phyloP scores from a whole-genome alignment of 2,888 invertebrate genomes.

The Agrilus cyanescens region DNA sequence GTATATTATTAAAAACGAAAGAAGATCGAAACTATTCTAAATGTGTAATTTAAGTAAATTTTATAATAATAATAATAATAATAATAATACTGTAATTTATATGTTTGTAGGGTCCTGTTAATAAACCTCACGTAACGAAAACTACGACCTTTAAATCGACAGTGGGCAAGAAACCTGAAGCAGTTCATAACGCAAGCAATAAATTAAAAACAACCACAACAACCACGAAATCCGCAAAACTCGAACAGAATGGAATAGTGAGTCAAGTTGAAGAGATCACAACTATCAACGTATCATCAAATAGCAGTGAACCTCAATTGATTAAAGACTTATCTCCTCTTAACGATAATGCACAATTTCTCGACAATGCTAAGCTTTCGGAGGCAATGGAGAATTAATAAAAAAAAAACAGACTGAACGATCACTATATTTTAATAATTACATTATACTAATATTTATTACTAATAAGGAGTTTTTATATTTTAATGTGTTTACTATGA shows the following conservation, averaged over 20 bases:
- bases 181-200: slow-evolving; percentile 6
- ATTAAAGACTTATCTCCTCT: slow-evolving; percentile 33
- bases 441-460: neutral
- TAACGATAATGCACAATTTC: slow-evolving; percentile 27
- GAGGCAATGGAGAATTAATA: neutral
- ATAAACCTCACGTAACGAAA: slow-evolving; percentile 23
- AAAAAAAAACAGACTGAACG: neutral
- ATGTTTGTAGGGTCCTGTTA: slow-evolving; percentile 15
- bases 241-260: slow-evolving; percentile 13
- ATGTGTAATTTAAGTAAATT: neutral
- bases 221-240: slow-evolving; percentile 14
- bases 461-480: slow-evolving; percentile 24
- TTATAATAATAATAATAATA: neutral
- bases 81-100: neutral
- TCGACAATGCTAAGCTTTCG: slow-evolving; percentile 12
- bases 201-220: slow-evolving; percentile 13
- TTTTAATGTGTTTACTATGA: slow-evolving; percentile 23
- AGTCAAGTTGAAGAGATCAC: slow-evolving; percentile 12
- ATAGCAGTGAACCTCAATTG: slow-evolving; percentile 18
- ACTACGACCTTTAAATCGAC: slow-evolving; percentile 19
- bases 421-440: neutral
- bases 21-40: no score
- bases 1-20: no score
- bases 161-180: slow-evolving; percentile 12
- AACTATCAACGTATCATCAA: slow-evolving; percentile 3